Evolutionary conservation across 2,113 vertebrate species (phyloP).

Genomic region (Psephotus haematonotus): DNA sequence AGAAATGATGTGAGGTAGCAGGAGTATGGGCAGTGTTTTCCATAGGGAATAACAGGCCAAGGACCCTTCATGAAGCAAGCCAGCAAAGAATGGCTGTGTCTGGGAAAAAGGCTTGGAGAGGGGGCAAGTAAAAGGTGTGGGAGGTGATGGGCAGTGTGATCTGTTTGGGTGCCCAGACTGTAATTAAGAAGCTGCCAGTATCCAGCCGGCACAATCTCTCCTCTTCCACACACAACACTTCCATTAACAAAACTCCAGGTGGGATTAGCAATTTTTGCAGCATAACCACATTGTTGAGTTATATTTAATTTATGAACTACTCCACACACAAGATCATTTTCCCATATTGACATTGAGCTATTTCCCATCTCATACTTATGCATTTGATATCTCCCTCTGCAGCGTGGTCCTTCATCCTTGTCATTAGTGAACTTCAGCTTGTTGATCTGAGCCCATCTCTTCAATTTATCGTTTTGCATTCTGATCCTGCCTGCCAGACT

Average conservation of each 20-base stretch:
- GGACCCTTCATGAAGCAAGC: neutral
- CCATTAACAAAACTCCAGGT: slow-evolving; percentile 13
- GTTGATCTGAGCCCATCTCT: slow-evolving; percentile 34
- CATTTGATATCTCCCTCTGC: slow-evolving; percentile 20
- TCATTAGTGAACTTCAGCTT: slow-evolving; percentile 42
- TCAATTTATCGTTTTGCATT: slow-evolving; percentile 29
- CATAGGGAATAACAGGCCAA: neutral
- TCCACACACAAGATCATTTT: slow-evolving; percentile 24
- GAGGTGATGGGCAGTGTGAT: neutral
- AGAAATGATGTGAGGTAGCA: neutral
- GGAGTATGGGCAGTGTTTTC: neutral
- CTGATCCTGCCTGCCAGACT: slow-evolving; percentile 15
- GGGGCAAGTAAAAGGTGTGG: neutral
- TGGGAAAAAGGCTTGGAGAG: neutral
- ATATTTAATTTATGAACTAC: slow-evolving; percentile 53
- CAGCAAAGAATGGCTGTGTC: neutral
- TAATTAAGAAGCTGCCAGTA: neutral
- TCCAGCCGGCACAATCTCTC: neutral
- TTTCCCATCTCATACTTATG: slow-evolving; percentile 42
- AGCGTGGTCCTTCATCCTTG: neutral
- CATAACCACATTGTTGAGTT: slow-evolving; percentile 44
- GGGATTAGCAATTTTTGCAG: slow-evolving; percentile 24
- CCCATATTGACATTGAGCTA: slow-evolving; percentile 9
- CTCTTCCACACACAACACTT: neutral
- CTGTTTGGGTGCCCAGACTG: neutral